Conservation (phyloP, 2,797 vertebrate species). For the Amniataba percoides region DNA sequence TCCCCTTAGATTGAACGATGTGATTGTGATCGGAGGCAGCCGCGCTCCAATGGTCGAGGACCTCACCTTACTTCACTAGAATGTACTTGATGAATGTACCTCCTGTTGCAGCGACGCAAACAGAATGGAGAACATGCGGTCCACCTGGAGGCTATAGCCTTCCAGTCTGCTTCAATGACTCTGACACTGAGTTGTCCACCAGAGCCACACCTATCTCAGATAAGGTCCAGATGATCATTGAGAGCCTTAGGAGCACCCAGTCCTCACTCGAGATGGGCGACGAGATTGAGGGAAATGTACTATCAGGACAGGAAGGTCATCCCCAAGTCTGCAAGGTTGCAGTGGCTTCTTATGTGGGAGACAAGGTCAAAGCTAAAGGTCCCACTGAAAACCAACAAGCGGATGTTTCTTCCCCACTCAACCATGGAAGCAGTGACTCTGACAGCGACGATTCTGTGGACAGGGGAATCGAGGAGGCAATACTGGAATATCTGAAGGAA, state of each 20-base stretch:
- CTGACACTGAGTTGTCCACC: conserved; percentile 84
- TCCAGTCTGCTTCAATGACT: conserved; percentile 91
- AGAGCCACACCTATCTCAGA: conserved; percentile 87
- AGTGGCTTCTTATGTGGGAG: conserved; percentile 62
- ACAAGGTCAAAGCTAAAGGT: conserved; percentile 66
- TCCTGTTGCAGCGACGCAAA: conserved; percentile 91
- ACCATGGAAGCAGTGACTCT: conserved; percentile 82
- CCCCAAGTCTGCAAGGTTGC: conserved; percentile 72
- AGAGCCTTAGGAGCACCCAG: conserved; percentile 90
- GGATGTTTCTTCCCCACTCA: conserved; percentile 58
- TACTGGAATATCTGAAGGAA: conserved; percentile 94
- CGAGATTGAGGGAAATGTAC: conserved; percentile 82
- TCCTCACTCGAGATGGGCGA: conserved; percentile 90
- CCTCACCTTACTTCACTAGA: conserved; percentile 85
- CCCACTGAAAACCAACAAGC: conserved; percentile 49
- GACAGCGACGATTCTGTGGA: conserved; percentile 97
- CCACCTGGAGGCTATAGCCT: conserved; percentile 89
- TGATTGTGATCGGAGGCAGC: conserved; percentile 76
- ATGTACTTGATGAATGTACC: conserved; percentile 98
- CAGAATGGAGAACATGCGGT: conserved; percentile 93
- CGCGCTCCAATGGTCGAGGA: conserved; percentile 67
- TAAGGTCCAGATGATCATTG: conserved; percentile 95
- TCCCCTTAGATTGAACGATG: conserved; percentile 83
- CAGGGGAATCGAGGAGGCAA: conserved; percentile 95
- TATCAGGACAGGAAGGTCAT: conserved; percentile 80